Evolutionary conservation across 2,113 vertebrate genomes (phyloP), one percentile per base, ranked within the genome.

Genomic region (Halichoerus grypus): DNA sequence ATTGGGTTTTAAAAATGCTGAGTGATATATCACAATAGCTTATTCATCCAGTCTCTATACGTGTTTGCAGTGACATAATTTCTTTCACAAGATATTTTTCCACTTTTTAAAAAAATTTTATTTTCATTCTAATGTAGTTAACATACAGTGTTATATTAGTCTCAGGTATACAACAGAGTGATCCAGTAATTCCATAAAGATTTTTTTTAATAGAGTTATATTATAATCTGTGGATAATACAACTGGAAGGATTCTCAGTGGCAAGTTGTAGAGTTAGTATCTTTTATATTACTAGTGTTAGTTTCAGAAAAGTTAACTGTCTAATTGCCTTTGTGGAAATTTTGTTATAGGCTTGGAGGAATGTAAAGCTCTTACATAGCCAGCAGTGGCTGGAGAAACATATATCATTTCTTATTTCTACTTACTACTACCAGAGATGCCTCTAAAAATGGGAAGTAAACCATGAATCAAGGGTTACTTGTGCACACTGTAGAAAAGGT

Each of bases 361-460:
- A 46, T 72, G 92, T 42, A 94, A 95, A 76, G 67, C 15, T 92
- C 42, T 93, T 61, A 86, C 0, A 88, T 10, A 91, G 36, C 26
- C 53, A 96, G 39, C 10, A 87, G 61, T 77, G 49, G 61, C 11
- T 81, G 15, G 13, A 55, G 33, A 89, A 18, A 79, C 8, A 88
- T 16, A 61, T 4, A 14, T n/a, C 88, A 71, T 94, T 74, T 39
- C 53, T 96, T 76, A 95, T 88, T 94, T 95, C 71, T 94, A 65
- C 21, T 95, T 49, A 96, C 1, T 15, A 83, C 28, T 57, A 65
- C 4, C 33, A 97, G 26, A 94, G 67, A 49, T 93, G 26, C 51
- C 53, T 97, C 87, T 81, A 91, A 97, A 97, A 89, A 85, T 36
- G 91, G n/a, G n/a, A 93, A 83, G 31, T 46, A 94, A 92, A 95